Percentiles rank a stretch among this genome's conserved stretches.
Evolutionary conservation across 1,140 invertebrate species (phyloP).

Genomic region (Doryteuthis pealeii): DNA sequence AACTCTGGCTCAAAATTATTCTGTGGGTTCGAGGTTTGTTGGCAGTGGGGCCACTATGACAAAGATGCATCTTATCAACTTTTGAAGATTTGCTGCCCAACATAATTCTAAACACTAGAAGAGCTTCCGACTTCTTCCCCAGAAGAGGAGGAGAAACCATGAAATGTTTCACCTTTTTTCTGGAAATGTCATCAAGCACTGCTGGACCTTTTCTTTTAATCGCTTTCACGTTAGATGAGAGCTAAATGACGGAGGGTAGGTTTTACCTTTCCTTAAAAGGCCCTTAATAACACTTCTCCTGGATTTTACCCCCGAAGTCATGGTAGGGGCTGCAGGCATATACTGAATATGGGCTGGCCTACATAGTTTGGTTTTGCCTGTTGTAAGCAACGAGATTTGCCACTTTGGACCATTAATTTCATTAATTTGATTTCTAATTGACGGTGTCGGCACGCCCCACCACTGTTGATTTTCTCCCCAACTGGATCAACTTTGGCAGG

Average conservation of each 20-base stretch:
- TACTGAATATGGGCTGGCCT: slow-evolving; percentile 28
- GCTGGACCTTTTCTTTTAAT: not conserved
- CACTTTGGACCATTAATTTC: slow-evolving; percentile 27
- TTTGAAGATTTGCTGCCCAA: not conserved
- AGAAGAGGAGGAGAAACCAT: not conserved
- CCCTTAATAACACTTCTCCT: slow-evolving; percentile 82
- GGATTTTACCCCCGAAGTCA: slow-evolving; percentile 6
- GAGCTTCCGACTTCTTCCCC: not conserved
- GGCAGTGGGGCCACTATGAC: not conserved
- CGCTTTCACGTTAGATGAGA: not conserved
- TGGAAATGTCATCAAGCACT: slow-evolving; percentile 5
- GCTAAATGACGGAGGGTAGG: slow-evolving; percentile 28
- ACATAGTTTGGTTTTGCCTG: slow-evolving; percentile 23
- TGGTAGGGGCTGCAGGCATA: not conserved
- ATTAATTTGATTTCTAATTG: slow-evolving; percentile 29
- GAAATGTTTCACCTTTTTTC: not conserved
- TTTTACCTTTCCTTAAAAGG: slow-evolving; percentile 72
- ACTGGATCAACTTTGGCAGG: too few relatives aligned
- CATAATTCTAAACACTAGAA: not conserved
- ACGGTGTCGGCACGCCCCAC: not conserved
- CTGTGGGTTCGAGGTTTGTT: not conserved
- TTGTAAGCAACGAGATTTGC: not conserved
- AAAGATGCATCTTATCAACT: not conserved
- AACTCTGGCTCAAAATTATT: not conserved
- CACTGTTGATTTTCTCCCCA: too few relatives aligned